phyloP scores from a whole-genome alignment of 2,888 invertebrate genomes.

The Drosophila paranaensis region DNA sequence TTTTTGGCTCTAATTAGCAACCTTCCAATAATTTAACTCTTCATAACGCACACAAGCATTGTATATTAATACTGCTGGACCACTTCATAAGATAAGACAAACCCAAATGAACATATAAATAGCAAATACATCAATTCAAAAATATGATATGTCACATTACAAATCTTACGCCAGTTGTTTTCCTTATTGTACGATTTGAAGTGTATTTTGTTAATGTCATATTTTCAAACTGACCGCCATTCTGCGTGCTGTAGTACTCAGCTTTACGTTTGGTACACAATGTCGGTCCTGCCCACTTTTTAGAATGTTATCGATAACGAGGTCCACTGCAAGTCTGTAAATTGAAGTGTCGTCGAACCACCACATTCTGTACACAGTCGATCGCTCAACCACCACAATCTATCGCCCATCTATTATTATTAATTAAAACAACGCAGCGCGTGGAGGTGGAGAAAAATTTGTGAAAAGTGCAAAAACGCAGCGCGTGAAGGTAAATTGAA shows the following conservation, averaged over 20 bases:
- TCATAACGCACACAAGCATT: background rate
- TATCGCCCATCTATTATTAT: constrained; percentile 62
- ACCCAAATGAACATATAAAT: background rate
- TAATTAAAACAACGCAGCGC: constrained; percentile 66
- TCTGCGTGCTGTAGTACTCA: background rate
- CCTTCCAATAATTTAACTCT: background rate
- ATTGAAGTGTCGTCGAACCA: constrained; percentile 16
- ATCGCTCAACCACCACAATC: constrained; percentile 55
- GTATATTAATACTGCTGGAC: background rate
- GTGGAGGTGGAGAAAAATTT: constrained; percentile 63
- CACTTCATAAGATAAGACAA: background rate
- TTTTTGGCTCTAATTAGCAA: background rate
- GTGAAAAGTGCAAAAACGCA: constrained; percentile 63
- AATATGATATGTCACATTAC: too few species aligned
- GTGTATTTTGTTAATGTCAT: background rate
- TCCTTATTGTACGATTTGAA: background rate
- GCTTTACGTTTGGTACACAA: background rate
- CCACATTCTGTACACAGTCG: constrained; percentile 25
- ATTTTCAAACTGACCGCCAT: constrained; percentile 1
- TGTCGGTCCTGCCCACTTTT: constrained; percentile 16
- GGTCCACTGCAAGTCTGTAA: constrained; percentile 15
- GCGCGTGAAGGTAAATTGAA: constrained; percentile 56
- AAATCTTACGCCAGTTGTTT: rapidly evolving
- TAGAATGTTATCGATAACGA: constrained; percentile 13
- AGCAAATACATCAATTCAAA: background rate